A percentile compares a stretch with the other conserved stretches of the same genome.
phyloP scores from a whole-genome alignment of 2,888 invertebrate species.

The Neoitamus cyanurus region DNA sequence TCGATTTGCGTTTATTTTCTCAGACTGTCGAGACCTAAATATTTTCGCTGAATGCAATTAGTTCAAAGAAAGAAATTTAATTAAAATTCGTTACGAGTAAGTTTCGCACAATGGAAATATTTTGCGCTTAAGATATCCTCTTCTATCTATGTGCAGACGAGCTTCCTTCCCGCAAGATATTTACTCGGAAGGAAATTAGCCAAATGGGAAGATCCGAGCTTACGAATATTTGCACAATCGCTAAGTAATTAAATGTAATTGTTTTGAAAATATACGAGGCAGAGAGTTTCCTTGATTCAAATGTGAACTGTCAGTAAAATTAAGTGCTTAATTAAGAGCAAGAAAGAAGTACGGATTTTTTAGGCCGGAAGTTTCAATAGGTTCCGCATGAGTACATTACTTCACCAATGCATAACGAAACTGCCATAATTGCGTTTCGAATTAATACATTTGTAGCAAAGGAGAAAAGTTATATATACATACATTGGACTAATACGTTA shows the following conservation, averaged over 20 bases:
- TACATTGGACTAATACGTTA: no score
- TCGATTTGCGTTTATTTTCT: background rate
- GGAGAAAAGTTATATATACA: no score
- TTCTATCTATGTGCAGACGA: background rate
- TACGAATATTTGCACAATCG: background rate
- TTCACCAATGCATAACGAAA: no score
- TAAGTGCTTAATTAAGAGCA: background rate
- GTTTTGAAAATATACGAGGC: background rate
- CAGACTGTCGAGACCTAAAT: background rate
- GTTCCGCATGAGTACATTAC: background rate
- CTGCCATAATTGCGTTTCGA: no score
- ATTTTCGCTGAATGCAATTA: background rate
- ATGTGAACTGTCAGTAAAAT: background rate
- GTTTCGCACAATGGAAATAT: background rate
- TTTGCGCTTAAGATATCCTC: background rate
- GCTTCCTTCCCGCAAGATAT: background rate
- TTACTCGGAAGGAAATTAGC: background rate
- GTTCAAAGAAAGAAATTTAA: constrained; percentile 1
- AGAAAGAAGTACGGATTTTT: background rate
- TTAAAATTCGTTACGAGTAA: background rate
- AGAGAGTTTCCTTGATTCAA: background rate
- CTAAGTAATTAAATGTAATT: background rate
- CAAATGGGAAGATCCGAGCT: background rate
- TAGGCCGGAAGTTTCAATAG: background rate
- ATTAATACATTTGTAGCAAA: no score